Conservation (phyloP, 92 coral and sea anemone species). For the Siderastrea siderea region DNA sequence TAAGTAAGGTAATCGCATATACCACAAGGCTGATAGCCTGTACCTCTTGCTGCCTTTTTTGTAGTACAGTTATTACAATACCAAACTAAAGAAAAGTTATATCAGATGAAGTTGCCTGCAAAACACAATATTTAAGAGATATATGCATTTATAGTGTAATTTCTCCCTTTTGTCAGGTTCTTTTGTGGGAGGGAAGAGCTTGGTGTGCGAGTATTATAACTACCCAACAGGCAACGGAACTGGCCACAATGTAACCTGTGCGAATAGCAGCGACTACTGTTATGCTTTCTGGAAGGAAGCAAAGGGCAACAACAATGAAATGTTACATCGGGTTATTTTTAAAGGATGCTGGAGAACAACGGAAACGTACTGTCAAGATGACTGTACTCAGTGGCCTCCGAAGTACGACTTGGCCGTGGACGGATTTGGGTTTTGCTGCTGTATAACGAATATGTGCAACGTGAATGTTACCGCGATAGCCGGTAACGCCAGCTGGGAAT, state of each 20-base stretch:
- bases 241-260: neutral
- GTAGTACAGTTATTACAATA: too few relatives aligned
- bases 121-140: too few relatives aligned
- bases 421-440: constrained; percentile 82
- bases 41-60: too few relatives aligned
- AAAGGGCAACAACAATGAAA: neutral
- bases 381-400: neutral
- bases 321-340: neutral
- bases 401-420: constrained; percentile 1
- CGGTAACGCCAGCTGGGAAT: constrained; percentile 48
- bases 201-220: too few relatives aligned
- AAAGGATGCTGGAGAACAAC: neutral
- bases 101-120: too few relatives aligned
- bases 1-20: too few relatives aligned
- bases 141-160: too few relatives aligned
- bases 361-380: neutral
- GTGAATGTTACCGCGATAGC: constrained; percentile 53
- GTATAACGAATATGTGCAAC: constrained; percentile 77
- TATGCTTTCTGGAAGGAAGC: neutral
- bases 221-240: too few relatives aligned
- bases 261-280: neutral
- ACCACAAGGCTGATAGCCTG: too few relatives aligned
- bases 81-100: too few relatives aligned
- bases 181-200: too few relatives aligned
- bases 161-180: too few relatives aligned